Percentiles rank a stretch among this genome's conserved stretches.
phyloP scores from a whole-genome alignment of 2,797 vertebrate species.

The Lagocephalus sceleratus region DNA sequence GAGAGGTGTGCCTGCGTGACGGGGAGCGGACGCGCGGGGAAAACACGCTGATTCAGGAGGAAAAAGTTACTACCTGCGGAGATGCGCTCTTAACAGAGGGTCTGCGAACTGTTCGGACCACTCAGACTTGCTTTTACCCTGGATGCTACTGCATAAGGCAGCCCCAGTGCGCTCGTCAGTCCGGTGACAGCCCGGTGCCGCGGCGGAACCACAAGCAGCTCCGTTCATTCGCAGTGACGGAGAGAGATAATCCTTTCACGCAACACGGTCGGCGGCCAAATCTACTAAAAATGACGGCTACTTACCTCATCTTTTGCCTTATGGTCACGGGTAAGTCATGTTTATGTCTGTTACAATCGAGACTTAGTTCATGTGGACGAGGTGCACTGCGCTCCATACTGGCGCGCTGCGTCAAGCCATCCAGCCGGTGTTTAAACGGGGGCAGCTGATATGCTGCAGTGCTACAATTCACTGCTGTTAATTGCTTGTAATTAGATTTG shows the following conservation, averaged over 20 bases:
- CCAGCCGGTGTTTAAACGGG: slow-evolving; percentile 29
- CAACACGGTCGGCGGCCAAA: slow-evolving; percentile 30
- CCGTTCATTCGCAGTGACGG: slow-evolving; percentile 37
- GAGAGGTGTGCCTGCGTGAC: slow-evolving; percentile 34
- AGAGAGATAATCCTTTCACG: slow-evolving; percentile 39
- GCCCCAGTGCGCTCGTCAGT: slow-evolving; percentile 25
- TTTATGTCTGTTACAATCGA: slow-evolving; percentile 5
- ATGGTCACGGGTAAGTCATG: slow-evolving; percentile 73
- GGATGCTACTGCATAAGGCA: slow-evolving; percentile 47
- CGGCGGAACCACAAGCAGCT: slow-evolving; percentile 49
- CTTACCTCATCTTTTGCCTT: slow-evolving; percentile 74
- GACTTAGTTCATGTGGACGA: slow-evolving; percentile 18
- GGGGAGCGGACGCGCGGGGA: slow-evolving; percentile 18
- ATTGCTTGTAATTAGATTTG: slow-evolving; percentile 42
- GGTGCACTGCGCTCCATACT: slow-evolving; percentile 36
- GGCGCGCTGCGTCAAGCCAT: slow-evolving; percentile 70
- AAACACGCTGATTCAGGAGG: slow-evolving; percentile 38
- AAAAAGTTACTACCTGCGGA: slow-evolving; percentile 67
- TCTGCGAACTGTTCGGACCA: slow-evolving; percentile 40
- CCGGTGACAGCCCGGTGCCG: slow-evolving; percentile 44
- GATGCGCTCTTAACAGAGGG: slow-evolving; percentile 43
- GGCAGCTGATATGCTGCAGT: slow-evolving; percentile 52
- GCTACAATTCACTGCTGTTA: slow-evolving; percentile 47
- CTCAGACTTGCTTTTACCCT: slow-evolving; percentile 19
- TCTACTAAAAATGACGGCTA: slow-evolving; percentile 62